Base-by-base conservation (phyloP, 2,888 invertebrate genomes). In the Sympetrum striolatum region DNA sequence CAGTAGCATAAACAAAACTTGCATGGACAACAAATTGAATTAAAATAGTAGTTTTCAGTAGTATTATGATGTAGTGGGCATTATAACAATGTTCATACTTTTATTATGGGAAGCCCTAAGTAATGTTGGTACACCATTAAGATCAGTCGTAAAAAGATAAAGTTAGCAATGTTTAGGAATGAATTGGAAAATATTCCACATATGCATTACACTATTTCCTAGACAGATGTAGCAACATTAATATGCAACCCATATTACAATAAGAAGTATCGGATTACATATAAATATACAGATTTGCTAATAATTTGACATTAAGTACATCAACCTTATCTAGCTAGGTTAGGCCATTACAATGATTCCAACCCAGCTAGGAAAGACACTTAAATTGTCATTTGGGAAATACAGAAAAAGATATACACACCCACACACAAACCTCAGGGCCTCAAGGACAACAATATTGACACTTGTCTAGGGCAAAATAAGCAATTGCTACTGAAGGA, bases 281-380 rank as follows among this genome's bases (percentile, higher is more conserved):
- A 73, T 25, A 31, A 73, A 73, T 31, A 14, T 31, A 31, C 31
- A 48, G 58, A 5, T 15, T n/a, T 58, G 31, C 53, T 35, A 53
- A 53, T 86, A 31, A 86, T 15, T 60, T 86, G 64, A 64, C 73
- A n/a, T 22, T 58, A 60, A 60, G n/a, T 12, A 37, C 35, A 86
- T 12, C 60, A 82, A 58, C 60, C 37, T 86, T 58, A n/a, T 86
- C 86, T 86, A 86, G 86, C 86, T 86, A 86, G 86, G 86, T 86
- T 60, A 60, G 86, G 86, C 86, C 86, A 86, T 86, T 86, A 35
- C 86, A 86, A 37, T n/a, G 60, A 86, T 86, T 86, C 86, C 86
- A 86, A 86, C 86, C 86, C 60, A 35, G 86, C 86, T 64, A 86
- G 86, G 58, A 60, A 58, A 44, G 44, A 44, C 44, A 53, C 53